These are phyloP conservation scores for Pogonocherus hispidulus DNA, from an alignment of 2,888 invertebrate genomes.

Conservation along the genomic window DNA sequence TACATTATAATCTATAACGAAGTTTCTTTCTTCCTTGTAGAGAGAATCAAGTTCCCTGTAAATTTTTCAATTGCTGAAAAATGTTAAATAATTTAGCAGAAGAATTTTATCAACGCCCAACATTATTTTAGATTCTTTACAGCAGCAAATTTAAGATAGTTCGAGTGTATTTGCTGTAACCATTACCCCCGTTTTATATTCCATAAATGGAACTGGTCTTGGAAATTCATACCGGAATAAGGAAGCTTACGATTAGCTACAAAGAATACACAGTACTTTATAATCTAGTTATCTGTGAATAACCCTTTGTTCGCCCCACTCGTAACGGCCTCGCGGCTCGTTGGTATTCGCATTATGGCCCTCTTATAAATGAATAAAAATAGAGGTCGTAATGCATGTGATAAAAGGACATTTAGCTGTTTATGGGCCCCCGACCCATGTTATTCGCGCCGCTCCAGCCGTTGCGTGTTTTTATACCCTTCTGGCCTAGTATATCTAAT, in stretches of 20 bases:
- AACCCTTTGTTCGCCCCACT: constrained; percentile 2
- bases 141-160: too few relatives aligned
- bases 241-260: neutral
- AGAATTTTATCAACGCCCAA: too few relatives aligned
- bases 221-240: too few relatives aligned
- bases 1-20: too few relatives aligned
- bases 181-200: too few relatives aligned
- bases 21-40: too few relatives aligned
- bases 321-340: constrained; percentile 1
- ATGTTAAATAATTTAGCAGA: too few relatives aligned
- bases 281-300: constrained; percentile 6
- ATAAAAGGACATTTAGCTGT: constrained; percentile 17
- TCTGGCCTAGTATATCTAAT: constrained; percentile 3
- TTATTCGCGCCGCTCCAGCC: neutral
- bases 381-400: constrained; percentile 17
- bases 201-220: too few relatives aligned
- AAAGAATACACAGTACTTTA: neutral
- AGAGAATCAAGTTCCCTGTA: too few relatives aligned
- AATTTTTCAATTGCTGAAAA: too few relatives aligned
- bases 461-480: constrained; percentile 11
- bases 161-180: too few relatives aligned
- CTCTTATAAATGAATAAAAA: constrained; percentile 16
- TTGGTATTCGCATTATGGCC: neutral
- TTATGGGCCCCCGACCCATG: neutral
- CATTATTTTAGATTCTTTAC: too few relatives aligned